phyloP scores from a whole-genome alignment of 2,113 vertebrate species.

The Rhinoderma darwinii region DNA sequence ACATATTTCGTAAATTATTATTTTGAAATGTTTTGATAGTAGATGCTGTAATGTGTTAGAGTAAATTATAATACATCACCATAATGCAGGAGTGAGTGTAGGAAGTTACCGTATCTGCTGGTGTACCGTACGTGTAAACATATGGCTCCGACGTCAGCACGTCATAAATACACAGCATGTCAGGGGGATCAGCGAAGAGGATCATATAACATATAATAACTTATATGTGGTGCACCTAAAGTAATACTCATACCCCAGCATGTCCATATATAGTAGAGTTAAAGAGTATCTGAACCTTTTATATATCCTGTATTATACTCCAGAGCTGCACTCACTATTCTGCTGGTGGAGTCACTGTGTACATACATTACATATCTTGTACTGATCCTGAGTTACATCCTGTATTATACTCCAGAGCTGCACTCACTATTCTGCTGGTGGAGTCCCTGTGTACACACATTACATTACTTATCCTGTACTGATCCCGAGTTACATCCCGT shows the following conservation, averaged over 20 bases:
- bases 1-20: constrained; percentile 7
- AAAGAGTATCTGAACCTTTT: no score
- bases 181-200: background rate
- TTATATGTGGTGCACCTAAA: background rate
- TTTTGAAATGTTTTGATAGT: constrained; percentile 42
- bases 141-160: background rate
- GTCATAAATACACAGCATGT: background rate
- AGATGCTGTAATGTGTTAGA: constrained; percentile 21
- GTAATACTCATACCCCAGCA: background rate
- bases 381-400: no score
- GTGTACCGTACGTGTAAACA: constrained; percentile 11
- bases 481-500: no score
- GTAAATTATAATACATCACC: constrained; percentile 18
- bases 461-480: no score
- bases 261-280: background rate
- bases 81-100: constrained; percentile 38
- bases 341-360: no score
- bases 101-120: constrained; percentile 27
- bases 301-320: no score
- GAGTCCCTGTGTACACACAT: no score
- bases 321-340: no score
- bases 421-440: no score
- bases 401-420: no score
- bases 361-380: no score
- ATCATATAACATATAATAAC: background rate